phyloP scores from a whole-genome alignment of 2,888 invertebrate genomes.

The Vesta saturnalis region DNA sequence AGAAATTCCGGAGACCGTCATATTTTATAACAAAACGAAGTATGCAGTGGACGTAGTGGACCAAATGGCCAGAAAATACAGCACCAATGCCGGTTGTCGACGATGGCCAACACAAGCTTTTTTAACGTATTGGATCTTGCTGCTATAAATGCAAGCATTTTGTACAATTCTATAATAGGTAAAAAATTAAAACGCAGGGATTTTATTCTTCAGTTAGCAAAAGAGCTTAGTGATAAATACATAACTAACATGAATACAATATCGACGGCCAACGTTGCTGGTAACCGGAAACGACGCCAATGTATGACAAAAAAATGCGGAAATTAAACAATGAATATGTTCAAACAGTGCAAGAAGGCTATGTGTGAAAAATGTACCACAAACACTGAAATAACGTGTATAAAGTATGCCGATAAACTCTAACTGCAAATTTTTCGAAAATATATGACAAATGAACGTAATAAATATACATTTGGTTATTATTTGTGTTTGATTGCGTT shows the following conservation, averaged over 20 bases:
- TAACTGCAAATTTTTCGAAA: neutral
- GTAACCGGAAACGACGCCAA: too few relatives aligned
- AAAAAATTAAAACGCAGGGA: too few relatives aligned
- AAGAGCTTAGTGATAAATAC: neutral
- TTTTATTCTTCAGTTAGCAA: neutral
- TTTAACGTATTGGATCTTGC: neutral
- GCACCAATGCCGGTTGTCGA: neutral
- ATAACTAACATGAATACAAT: neutral
- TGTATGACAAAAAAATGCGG: neutral
- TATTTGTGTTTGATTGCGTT: too few relatives aligned
- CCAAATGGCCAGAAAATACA: neutral
- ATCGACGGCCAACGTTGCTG: neutral
- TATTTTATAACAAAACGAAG: too few relatives aligned
- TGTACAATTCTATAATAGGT: neutral
- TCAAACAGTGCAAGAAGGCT: neutral
- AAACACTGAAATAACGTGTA: too few relatives aligned
- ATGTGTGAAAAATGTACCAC: neutral
- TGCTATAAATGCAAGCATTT: neutral
- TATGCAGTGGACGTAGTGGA: too few relatives aligned
- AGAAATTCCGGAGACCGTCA: neutral
- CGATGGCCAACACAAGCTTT: slow-evolving; percentile 1
- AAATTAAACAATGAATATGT: neutral
- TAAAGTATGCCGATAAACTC: neutral
- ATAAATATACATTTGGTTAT: too few relatives aligned
- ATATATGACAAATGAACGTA: neutral